Evolutionary conservation across 2,888 invertebrate genomes (phyloP).

Genomic region (Scrobipalpa costella): DNA sequence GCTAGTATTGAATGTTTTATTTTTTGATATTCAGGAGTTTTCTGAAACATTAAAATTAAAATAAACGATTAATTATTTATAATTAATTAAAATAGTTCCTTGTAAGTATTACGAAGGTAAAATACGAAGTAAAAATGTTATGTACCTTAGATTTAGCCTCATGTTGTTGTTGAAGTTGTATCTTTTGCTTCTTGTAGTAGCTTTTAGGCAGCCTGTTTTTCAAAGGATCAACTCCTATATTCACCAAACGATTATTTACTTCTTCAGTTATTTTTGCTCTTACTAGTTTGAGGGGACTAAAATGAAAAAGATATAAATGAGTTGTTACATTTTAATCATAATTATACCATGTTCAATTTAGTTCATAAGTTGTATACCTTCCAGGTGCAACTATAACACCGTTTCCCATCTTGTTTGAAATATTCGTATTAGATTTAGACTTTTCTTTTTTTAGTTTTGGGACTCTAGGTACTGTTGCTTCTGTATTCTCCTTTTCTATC

Average conservation of each 20-base stretch:
- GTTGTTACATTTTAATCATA: constrained; percentile 3
- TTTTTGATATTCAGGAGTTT: constrained; percentile 71
- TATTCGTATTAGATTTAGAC: constrained; percentile 30
- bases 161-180: constrained; percentile 80
- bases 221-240: constrained; percentile 83
- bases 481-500: constrained; percentile 18
- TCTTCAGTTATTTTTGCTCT: constrained; percentile 73
- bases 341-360: neutral
- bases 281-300: constrained; percentile 65
- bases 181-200: constrained; percentile 80
- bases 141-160: constrained; percentile 80
- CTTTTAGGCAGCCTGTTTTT: constrained; percentile 80
- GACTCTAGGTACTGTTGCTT: constrained; percentile 25
- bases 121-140: neutral
- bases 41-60: constrained; percentile 59
- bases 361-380: constrained; percentile 36
- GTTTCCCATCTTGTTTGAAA: constrained; percentile 30
- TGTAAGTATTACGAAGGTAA: no score
- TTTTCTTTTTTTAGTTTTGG: constrained; percentile 35
- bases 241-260: constrained; percentile 78
- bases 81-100: no score
- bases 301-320: constrained; percentile 33
- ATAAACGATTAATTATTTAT: constrained; percentile 11
- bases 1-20: constrained; percentile 69
- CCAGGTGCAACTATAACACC: constrained; percentile 35